These are phyloP conservation scores for Ptycholaimellus sp. DNA, from an alignment of 2,888 invertebrate genomes.

Conservation along the genomic window DNA sequence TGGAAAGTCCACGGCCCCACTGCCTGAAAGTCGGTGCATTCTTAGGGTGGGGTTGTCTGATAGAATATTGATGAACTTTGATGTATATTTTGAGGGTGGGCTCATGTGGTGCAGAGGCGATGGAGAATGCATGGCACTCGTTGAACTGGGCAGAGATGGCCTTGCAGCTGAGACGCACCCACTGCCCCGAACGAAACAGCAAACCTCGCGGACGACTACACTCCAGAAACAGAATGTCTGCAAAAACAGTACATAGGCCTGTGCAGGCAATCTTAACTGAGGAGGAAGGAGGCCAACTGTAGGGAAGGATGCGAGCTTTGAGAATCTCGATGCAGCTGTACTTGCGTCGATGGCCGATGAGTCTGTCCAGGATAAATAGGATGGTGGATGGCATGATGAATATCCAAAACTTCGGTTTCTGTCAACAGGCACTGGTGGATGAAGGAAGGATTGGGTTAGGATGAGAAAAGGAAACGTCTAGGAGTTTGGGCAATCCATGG, in stretches of 20 bases:
- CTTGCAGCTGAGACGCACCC: slow-evolving; percentile 58
- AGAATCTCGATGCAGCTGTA: slow-evolving; percentile 48
- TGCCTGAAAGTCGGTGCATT: slow-evolving; percentile 15
- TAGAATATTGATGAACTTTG: too few species aligned
- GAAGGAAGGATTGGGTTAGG: too few species aligned
- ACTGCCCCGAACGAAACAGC: slow-evolving; percentile 39
- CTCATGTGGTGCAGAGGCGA: slow-evolving; percentile 84
- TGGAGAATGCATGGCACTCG: slow-evolving; percentile 79
- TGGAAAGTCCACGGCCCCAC: slow-evolving; percentile 88
- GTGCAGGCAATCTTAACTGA: background rate
- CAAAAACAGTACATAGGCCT: background rate
- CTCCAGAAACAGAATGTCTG: background rate
- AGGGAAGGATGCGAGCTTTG: slow-evolving; percentile 68
- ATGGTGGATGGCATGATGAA: slow-evolving; percentile 70
- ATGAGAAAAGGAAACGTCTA: slow-evolving; percentile 40
- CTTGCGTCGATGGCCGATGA: slow-evolving; percentile 30
- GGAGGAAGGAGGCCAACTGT: slow-evolving; percentile 25
- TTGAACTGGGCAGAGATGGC: slow-evolving; percentile 55
- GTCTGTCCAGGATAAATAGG: slow-evolving; percentile 62
- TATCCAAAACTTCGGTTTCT: slow-evolving; percentile 56
- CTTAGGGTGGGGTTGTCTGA: too few species aligned
- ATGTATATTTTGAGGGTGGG: slow-evolving; percentile 80
- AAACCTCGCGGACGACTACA: slow-evolving; percentile 78
- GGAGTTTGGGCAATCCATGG: slow-evolving; percentile 67
- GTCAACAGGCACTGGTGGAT: too few species aligned